Percentiles rank a stretch among this genome's conserved stretches.
Conservation (phyloP, 2,797 vertebrate species). For the Eulemur mongoz region DNA sequence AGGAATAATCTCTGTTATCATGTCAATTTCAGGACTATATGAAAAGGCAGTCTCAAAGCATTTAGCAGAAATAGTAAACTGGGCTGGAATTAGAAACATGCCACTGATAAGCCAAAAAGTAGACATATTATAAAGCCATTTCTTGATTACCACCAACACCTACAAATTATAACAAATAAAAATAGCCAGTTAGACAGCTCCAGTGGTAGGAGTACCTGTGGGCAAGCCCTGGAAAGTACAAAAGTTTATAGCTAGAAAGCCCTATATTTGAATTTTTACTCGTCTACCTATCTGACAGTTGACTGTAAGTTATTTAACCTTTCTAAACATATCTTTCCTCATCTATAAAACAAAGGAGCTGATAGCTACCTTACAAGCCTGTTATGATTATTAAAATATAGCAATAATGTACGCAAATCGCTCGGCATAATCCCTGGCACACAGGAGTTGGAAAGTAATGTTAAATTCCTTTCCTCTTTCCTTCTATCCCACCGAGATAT, state of each 20-base stretch:
- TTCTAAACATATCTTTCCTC: not conserved
- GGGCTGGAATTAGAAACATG: conserved; percentile 21
- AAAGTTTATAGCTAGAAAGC: not conserved
- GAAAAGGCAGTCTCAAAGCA: conserved; percentile 36
- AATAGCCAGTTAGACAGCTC: not conserved
- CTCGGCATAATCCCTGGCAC: not conserved
- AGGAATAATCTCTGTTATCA: not conserved
- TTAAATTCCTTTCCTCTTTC: conserved; percentile 34
- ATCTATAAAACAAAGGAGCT: not conserved
- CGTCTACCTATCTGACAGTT: not conserved
- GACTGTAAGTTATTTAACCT: not conserved
- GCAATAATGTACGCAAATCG: conserved; percentile 14
- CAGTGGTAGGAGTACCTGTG: not conserved
- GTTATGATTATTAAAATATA: not conserved
- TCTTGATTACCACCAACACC: conserved; percentile 27
- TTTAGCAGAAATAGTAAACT: conserved; percentile 19
- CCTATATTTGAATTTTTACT: not conserved
- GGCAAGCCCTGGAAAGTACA: not conserved
- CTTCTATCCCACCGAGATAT: not conserved
- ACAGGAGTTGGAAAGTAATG: not conserved
- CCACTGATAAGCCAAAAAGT: not conserved
- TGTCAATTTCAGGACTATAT: not conserved
- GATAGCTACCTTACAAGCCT: not conserved
- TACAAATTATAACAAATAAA: conserved; percentile 43
- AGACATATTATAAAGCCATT: not conserved